Conservation (phyloP, 2,888 invertebrate genomes). For the Drosophila pseudotakahashii region DNA sequence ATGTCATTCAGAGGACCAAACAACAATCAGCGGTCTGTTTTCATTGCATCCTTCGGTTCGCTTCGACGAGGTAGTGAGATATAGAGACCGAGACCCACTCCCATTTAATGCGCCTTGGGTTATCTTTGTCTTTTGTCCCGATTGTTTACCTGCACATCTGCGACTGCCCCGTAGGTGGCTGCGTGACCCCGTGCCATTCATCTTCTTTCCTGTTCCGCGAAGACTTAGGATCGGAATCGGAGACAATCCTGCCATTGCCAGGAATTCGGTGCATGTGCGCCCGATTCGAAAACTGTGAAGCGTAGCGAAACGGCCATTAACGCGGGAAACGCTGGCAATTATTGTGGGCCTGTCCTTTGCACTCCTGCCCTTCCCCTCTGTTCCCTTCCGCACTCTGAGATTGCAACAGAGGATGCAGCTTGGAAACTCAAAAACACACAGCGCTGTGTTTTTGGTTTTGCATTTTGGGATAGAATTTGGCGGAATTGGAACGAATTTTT, state of each 20-base stretch:
- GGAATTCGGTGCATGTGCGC: constrained; percentile 46
- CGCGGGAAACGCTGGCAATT: constrained; percentile 50
- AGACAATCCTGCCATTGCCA: constrained; percentile 50
- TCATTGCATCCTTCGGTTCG: constrained; percentile 54
- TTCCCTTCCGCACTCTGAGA: neutral
- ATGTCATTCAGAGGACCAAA: constrained; percentile 63
- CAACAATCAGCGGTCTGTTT: constrained; percentile 55
- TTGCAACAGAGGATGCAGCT: neutral
- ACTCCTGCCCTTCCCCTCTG: neutral
- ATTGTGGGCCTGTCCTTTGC: constrained; percentile 12
- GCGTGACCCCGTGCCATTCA: constrained; percentile 57
- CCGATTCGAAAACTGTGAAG: constrained; percentile 36
- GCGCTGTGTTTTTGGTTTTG: neutral
- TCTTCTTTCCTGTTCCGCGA: constrained; percentile 48
- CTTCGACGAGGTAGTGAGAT: constrained; percentile 25
- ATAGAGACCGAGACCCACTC: constrained; percentile 59
- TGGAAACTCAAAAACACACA: neutral
- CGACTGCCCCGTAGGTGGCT: constrained; percentile 54
- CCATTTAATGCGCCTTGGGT: constrained; percentile 59
- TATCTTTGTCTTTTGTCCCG: constrained; percentile 49
- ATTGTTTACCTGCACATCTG: constrained; percentile 71
- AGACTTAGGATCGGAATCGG: constrained; percentile 26
- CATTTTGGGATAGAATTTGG: neutral
- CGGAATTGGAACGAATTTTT: neutral
- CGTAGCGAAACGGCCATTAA: constrained; percentile 49